phyloP scores from a whole-genome alignment of 2,113 vertebrate genomes.

The Mohoua ochrocephala region DNA sequence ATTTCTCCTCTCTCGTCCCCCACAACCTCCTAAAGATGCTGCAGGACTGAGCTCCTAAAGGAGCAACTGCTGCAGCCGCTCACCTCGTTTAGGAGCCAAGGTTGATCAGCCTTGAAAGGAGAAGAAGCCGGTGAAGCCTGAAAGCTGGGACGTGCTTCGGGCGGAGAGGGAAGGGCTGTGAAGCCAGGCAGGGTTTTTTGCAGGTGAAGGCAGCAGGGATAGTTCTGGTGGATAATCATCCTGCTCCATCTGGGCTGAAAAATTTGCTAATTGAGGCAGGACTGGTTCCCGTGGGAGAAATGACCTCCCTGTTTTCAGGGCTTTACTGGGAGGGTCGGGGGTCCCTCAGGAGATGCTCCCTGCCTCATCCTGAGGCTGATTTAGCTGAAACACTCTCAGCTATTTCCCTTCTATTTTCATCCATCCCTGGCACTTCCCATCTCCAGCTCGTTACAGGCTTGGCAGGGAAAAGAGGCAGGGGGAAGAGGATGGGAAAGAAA shows the following conservation, averaged over 20 bases:
- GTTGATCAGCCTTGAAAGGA: background rate
- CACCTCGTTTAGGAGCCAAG: background rate
- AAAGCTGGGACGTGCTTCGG: background rate
- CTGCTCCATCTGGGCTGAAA: background rate
- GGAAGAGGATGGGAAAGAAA: background rate
- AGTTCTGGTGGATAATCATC: background rate
- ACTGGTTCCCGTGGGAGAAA: background rate
- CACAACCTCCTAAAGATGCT: background rate
- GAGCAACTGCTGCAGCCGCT: background rate
- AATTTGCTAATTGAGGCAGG: background rate
- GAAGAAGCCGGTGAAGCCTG: background rate
- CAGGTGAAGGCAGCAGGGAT: background rate
- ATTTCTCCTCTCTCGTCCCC: background rate
- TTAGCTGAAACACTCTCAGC: background rate
- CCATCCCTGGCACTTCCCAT: background rate
- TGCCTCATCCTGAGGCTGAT: rapidly evolving
- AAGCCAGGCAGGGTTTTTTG: background rate
- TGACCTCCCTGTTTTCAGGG: background rate
- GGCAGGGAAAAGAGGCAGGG: background rate
- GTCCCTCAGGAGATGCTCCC: background rate
- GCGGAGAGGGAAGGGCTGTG: background rate
- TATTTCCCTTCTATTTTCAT: background rate
- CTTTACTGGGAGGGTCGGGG: background rate
- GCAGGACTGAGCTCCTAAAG: background rate
- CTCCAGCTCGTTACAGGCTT: background rate